Conservation (phyloP, 2,888 invertebrate genomes). For the Autographa pulchrina region DNA sequence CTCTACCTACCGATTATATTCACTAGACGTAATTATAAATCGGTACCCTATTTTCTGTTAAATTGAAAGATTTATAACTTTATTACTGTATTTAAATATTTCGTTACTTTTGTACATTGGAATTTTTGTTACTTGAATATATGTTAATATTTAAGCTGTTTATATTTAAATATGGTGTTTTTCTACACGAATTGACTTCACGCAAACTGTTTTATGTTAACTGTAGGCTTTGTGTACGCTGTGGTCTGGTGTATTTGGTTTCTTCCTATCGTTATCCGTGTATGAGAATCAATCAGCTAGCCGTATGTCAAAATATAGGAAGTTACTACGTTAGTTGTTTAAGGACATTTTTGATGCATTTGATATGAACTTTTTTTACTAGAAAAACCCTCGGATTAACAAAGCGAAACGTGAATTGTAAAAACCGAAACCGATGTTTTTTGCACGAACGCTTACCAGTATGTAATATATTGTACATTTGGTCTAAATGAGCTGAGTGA, state of each 20-base stretch:
- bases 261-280: constrained; percentile 83
- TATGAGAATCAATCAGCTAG: constrained; percentile 84
- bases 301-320: constrained; percentile 80
- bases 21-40: constrained; percentile 71
- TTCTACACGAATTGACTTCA: constrained; percentile 84
- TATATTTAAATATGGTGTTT: constrained; percentile 86
- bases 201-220: constrained; percentile 83
- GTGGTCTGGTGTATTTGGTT: constrained; percentile 85
- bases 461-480: constrained; percentile 90
- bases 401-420: constrained; percentile 85
- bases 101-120: constrained; percentile 89
- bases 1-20: constrained; percentile 59
- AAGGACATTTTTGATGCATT: constrained; percentile 90
- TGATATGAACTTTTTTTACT: constrained; percentile 90
- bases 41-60: constrained; percentile 82
- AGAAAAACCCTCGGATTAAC: constrained; percentile 83
- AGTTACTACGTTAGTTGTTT: constrained; percentile 88
- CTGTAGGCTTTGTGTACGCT: constrained; percentile 86
- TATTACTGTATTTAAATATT: constrained; percentile 84
- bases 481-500: constrained; percentile 89
- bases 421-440: constrained; percentile 85
- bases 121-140: constrained; percentile 86
- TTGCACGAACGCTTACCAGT: constrained; percentile 87
- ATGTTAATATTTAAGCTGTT: constrained; percentile 88
- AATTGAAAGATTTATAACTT: constrained; percentile 82